Base-by-base conservation (phyloP, 1,140 invertebrate genomes). In the Plodia interpunctella region DNA sequence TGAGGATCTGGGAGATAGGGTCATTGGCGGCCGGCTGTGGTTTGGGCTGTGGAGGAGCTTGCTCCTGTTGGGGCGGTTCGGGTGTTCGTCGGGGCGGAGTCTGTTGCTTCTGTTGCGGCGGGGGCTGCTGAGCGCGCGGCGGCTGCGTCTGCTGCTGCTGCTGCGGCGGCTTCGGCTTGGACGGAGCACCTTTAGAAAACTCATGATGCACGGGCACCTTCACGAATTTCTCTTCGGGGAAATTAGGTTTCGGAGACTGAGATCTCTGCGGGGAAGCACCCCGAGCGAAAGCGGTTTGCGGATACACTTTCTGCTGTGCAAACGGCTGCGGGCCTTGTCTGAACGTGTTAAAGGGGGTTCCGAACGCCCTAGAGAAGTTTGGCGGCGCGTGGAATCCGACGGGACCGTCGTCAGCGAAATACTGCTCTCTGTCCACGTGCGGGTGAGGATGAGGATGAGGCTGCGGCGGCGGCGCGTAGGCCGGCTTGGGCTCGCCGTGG, bases 1-100 rank as follows among this genome's bases (percentile, higher is more conserved):
- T 87, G 62, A 96, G 93, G 20, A 98, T 97, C 78, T 93, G 93
- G 56, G 94, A 93, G 56, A 97, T 91, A 1, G 95, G 93, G 79
- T 95, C 93, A 35, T 93, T 92, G 0, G 91, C 91, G 49, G 89
- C 76, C 0, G 90, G 82, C 11, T 90, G 72, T n/a, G 57, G 70
- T 52, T 65, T 66, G 38, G 63, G 66, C 25, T 58, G 68, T 17
- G 71, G 80, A 28, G 84, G 83, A 21, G 88, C 74, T 8, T 68
- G 67, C 15, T 68, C 62, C 52, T 81, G 81, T 13, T 80, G 59
- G 21, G 72, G 65, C 2, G 21, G 81, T 64, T 83, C 69, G 30
- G 84, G 80, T 57, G 61, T 80, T 20, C 86, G 74, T 21, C 86
- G 78, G 0, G 60, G 62, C 61, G 83, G 49, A 44, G 70, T 55